phyloP scores from a whole-genome alignment of 2,888 invertebrate species.

The Synergus umbraculus region DNA sequence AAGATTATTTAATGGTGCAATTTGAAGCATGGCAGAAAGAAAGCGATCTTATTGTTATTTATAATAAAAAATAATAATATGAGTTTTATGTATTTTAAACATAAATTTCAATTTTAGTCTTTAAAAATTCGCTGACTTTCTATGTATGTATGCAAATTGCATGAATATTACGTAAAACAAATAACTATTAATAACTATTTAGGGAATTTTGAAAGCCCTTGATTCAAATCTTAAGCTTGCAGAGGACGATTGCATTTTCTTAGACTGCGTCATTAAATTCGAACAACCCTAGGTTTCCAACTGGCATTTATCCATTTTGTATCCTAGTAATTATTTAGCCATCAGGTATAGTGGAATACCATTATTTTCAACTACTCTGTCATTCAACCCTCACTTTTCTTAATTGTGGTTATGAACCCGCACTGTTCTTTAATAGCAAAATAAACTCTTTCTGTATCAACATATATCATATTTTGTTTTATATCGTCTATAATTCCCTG shows the following conservation, averaged over 20 bases:
- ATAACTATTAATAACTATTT: too few species aligned
- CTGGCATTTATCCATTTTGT: constrained; percentile 60
- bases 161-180: too few species aligned
- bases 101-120: too few species aligned
- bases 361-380: neutral
- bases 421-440: neutral
- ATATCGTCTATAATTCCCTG: neutral
- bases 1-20: neutral
- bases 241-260: neutral
- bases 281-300: constrained; percentile 8
- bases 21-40: neutral
- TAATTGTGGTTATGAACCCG: neutral
- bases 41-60: neutral
- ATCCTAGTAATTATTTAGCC: constrained; percentile 65
- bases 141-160: too few species aligned
- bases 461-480: constrained; percentile 2
- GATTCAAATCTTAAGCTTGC: neutral
- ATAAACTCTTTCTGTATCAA: constrained; percentile 2
- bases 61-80: neutral
- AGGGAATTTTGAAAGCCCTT: too few species aligned
- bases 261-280: neutral
- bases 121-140: too few species aligned
- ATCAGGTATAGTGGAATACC: constrained; percentile 50
- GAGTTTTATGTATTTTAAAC: too few species aligned
- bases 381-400: constrained; percentile 2